phyloP scores from a whole-genome alignment of 2,797 vertebrate species.

The Paedocypris micromegethes region DNA sequence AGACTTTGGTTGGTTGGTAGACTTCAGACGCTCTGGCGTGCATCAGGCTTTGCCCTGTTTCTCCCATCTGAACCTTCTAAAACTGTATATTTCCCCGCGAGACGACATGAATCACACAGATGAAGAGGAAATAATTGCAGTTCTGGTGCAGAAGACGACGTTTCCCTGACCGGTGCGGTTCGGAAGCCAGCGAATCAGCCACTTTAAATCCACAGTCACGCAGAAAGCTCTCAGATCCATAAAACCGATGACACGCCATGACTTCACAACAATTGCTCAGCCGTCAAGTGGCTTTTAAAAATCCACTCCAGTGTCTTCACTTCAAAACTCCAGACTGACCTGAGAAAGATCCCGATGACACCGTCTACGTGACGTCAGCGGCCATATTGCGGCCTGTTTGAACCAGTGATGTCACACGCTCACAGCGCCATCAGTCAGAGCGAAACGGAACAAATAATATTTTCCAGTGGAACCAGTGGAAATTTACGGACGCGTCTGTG shows the following conservation, averaged over 20 bases:
- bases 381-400: conserved; percentile 9
- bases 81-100: conserved; percentile 46
- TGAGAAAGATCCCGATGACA: conserved; percentile 24
- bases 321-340: conserved; percentile 27
- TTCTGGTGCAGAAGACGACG: conserved; percentile 23
- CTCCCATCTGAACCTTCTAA: conserved; percentile 33
- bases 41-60: conserved; percentile 30
- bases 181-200: conserved; percentile 32
- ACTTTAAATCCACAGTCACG: conserved; percentile 30
- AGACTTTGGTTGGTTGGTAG: no score
- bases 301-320: neutral
- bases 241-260: no score
- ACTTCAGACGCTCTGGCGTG: neutral
- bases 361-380: conserved; percentile 30
- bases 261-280: no score
- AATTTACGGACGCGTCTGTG: conserved; percentile 26
- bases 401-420: conserved; percentile 37
- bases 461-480: conserved; percentile 34
- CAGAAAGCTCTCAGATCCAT: no score
- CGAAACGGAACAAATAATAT: conserved; percentile 23
- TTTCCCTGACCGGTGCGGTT: conserved; percentile 44
- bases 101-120: conserved; percentile 47
- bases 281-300: no score
- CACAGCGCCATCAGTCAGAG: conserved; percentile 26
- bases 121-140: conserved; percentile 46